phyloP scores from a whole-genome alignment of 1,140 invertebrate genomes.

The Venustaconcha ellipsiformis region DNA sequence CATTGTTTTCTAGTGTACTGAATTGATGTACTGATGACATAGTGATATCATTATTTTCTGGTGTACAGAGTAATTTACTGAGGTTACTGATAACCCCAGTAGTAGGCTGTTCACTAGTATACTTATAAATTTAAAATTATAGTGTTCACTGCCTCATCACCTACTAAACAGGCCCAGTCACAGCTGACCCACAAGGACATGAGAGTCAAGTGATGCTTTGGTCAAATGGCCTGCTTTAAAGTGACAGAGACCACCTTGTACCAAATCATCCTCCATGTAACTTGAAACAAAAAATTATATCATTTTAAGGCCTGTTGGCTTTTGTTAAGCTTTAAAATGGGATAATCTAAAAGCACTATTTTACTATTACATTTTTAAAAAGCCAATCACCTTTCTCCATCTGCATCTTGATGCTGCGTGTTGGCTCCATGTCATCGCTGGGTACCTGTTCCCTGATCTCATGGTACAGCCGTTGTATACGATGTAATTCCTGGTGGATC shows the following conservation, averaged over 20 bases:
- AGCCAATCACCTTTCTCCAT: constrained; percentile 72
- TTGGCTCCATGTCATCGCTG: constrained; percentile 69
- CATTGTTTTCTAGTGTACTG: no score
- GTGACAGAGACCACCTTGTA: background rate
- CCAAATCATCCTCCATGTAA: background rate
- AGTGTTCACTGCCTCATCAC: background rate
- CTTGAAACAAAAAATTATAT: background rate
- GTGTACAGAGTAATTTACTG: no score
- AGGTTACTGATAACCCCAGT: background rate
- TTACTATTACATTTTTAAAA: background rate
- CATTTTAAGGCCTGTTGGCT: background rate
- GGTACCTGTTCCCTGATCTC: constrained; percentile 69
- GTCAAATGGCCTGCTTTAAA: background rate
- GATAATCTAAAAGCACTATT: background rate
- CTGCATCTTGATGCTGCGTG: constrained; percentile 75
- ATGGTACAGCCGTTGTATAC: constrained; percentile 79
- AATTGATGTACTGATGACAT: no score
- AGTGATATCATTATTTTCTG: no score
- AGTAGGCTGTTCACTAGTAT: no score
- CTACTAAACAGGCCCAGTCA: background rate
- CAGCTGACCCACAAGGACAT: background rate
- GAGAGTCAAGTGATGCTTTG: background rate
- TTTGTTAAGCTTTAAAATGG: background rate
- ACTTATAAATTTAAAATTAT: background rate
- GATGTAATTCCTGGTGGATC: constrained; percentile 79